phyloP scores from a whole-genome alignment of 2,888 invertebrate species.

The Pyrrhia umbra region DNA sequence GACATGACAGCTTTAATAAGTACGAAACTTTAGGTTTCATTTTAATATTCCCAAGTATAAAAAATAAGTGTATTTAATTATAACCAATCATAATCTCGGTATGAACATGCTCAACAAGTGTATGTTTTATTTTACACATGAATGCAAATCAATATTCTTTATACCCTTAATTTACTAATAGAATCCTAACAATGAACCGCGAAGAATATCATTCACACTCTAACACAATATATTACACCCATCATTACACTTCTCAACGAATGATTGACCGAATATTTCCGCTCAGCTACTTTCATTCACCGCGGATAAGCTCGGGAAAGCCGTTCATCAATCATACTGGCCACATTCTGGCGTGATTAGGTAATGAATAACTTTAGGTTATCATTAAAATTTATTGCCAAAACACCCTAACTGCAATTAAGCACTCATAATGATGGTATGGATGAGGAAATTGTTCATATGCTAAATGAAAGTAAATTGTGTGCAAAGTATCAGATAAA shows the following conservation, averaged over 20 bases:
- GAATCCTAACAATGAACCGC: neutral
- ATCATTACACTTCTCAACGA: constrained; percentile 44
- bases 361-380: constrained; percentile 70
- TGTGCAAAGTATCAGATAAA: too few species aligned
- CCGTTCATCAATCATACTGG: constrained; percentile 69
- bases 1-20: too few species aligned
- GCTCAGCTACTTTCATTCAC: constrained; percentile 43
- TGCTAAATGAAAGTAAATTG: neutral
- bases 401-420: constrained; percentile 52
- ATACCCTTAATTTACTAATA: too few species aligned
- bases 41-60: too few species aligned
- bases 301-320: constrained; percentile 37
- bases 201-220: constrained; percentile 23
- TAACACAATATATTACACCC: constrained; percentile 42
- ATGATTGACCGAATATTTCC: constrained; percentile 57
- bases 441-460: constrained; percentile 16
- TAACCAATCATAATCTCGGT: too few species aligned
- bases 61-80: too few species aligned
- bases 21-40: too few species aligned
- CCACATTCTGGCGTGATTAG: constrained; percentile 66
- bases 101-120: too few species aligned
- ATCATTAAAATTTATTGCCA: constrained; percentile 66
- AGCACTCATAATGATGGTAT: constrained; percentile 33
- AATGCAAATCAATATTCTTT: neutral
- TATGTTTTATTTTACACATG: neutral